Evolutionary conservation across 1,140 invertebrate species (phyloP).

Genomic region (Chrysomallon squamiferum): DNA sequence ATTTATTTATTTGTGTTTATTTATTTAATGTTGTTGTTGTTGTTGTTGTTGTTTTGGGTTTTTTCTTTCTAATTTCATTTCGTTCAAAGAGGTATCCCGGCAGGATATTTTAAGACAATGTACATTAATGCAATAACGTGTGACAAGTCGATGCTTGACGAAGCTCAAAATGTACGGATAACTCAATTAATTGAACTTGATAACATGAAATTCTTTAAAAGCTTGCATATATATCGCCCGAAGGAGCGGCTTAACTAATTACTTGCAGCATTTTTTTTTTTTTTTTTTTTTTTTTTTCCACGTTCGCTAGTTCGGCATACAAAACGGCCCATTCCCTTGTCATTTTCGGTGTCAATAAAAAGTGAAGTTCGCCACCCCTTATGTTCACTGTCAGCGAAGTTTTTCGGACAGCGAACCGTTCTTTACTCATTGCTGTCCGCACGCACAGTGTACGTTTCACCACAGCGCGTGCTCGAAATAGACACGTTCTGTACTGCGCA

Average conservation of each 20-base stretch:
- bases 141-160: too few species aligned
- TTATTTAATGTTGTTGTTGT: too few species aligned
- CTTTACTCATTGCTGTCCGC: not conserved
- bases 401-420: not conserved
- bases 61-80: too few species aligned
- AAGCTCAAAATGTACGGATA: too few species aligned
- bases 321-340: conserved; percentile 8
- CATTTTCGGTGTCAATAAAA: conserved; percentile 10
- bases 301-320: not conserved
- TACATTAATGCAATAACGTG: too few species aligned
- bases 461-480: not conserved
- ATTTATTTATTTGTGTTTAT: too few species aligned
- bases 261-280: not conserved
- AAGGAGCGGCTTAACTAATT: conserved; percentile 8
- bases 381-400: not conserved
- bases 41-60: too few species aligned
- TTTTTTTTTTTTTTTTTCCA: too few species aligned
- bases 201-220: too few species aligned
- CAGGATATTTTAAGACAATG: too few species aligned
- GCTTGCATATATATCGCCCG: not conserved
- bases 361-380: conserved; percentile 7
- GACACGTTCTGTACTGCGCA: not conserved
- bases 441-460: conserved; percentile 1
- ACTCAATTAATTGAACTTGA: too few species aligned
- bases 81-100: too few species aligned